These are phyloP conservation scores for Euleptes europaea DNA, from an alignment of 2,113 vertebrate species.

Conservation along the genomic window DNA sequence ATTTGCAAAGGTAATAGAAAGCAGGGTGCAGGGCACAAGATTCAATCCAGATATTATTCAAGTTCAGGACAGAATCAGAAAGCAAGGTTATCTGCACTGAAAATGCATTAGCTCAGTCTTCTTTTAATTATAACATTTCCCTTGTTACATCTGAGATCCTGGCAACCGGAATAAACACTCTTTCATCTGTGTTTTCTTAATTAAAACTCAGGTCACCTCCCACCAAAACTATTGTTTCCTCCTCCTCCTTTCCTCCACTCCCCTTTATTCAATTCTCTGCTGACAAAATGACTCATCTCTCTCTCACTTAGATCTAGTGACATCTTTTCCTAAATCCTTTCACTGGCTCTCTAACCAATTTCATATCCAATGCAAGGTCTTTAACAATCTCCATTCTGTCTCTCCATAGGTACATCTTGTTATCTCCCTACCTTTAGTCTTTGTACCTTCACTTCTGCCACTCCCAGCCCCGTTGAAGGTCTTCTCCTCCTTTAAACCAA, in stretches of 20 bases:
- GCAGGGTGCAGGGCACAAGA: conserved; percentile 24
- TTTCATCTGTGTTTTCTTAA: not conserved
- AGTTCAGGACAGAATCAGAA: not conserved
- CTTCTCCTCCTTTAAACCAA: not conserved
- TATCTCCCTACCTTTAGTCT: not conserved
- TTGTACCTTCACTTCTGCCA: not conserved
- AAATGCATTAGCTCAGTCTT: not conserved
- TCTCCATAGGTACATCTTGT: not conserved
- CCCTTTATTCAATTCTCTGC: not conserved
- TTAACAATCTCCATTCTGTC: not conserved
- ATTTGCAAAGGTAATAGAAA: conserved; percentile 1
- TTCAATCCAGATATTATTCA: conserved; percentile 10
- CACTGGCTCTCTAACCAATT: not conserved
- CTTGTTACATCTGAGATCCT: not conserved
- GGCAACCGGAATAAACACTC: not conserved
- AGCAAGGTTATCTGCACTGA: not conserved
- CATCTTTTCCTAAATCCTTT: not conserved
- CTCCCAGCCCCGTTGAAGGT: not conserved
- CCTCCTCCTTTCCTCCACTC: not conserved
- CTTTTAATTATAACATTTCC: not conserved
- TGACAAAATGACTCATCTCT: not conserved
- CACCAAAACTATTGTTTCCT: not conserved
- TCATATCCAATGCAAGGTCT: not conserved
- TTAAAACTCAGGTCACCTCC: not conserved
- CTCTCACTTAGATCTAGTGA: not conserved